These are phyloP conservation scores for Berghia stephanieae DNA, from an alignment of 1,140 invertebrate species.

Conservation along the genomic window DNA sequence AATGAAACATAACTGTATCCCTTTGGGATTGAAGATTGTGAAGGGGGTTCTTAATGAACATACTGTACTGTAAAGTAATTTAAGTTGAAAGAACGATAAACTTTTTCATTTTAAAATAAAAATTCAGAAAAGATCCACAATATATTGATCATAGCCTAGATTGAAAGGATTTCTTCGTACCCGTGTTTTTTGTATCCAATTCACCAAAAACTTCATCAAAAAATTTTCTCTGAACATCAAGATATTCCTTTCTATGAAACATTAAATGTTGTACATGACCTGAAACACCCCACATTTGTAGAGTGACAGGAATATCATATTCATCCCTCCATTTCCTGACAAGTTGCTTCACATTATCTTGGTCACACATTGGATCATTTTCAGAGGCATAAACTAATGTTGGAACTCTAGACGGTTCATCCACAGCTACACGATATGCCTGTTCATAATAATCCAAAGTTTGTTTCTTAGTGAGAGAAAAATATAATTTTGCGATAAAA, in stretches of 20 bases:
- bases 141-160: no score
- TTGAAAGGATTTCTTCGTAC: no score
- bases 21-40: no score
- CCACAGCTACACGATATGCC: neutral
- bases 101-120: no score
- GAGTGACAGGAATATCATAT: slow-evolving; percentile 5
- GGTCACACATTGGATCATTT: slow-evolving; percentile 26
- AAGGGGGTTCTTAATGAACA: no score
- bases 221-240: neutral
- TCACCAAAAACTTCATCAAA: neutral
- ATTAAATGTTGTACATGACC: slow-evolving; percentile 20
- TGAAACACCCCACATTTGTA: slow-evolving; percentile 13
- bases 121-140: no score
- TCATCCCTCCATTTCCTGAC: neutral
- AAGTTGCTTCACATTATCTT: neutral
- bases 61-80: no score
- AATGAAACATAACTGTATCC: no score
- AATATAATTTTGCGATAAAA: slow-evolving; percentile 19
- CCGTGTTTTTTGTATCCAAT: no score
- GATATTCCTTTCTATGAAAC: slow-evolving; percentile 8
- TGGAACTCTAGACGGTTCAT: slow-evolving; percentile 24
- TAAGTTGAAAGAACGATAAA: no score
- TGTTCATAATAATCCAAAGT: slow-evolving; percentile 27
- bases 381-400: slow-evolving; percentile 17
- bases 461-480: slow-evolving; percentile 16